Percentiles rank a stretch among this genome's conserved stretches.
phyloP scores from a whole-genome alignment of 2,888 invertebrate species.

The Dexiosoma caninum region DNA sequence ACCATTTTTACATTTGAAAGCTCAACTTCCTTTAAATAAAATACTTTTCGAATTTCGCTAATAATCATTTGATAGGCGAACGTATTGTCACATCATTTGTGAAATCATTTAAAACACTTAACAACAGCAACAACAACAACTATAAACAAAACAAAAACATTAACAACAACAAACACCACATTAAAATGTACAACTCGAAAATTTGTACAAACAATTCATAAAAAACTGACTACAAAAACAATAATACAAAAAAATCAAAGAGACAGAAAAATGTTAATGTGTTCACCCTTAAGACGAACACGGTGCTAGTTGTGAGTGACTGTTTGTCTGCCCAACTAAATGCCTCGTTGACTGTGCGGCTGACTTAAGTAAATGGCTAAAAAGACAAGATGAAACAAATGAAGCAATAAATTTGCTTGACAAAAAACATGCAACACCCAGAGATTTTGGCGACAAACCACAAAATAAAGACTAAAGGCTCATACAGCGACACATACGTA shows the following conservation, averaged over 20 bases:
- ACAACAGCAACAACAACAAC: constrained; percentile 28
- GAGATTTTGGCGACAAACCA: constrained; percentile 60
- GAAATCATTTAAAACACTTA: constrained; percentile 50
- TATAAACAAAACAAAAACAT: neutral
- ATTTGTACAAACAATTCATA: constrained; percentile 57
- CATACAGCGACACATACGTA: neutral
- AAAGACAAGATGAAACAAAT: constrained; percentile 69
- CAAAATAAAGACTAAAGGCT: constrained; percentile 44
- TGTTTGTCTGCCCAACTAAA: constrained; percentile 9
- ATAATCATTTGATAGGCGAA: neutral
- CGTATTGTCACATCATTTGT: constrained; percentile 43
- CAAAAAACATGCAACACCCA: constrained; percentile 71
- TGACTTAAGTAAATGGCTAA: constrained; percentile 39
- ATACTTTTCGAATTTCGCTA: neutral
- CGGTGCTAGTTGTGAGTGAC: constrained; percentile 19
- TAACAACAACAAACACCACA: constrained; percentile 28
- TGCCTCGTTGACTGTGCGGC: constrained; percentile 25
- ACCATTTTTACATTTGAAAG: no score
- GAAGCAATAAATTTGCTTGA: constrained; percentile 75
- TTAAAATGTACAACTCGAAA: constrained; percentile 53
- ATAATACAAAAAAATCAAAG: neutral
- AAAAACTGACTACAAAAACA: constrained; percentile 14
- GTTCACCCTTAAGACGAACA: constrained; percentile 47
- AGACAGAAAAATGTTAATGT: constrained; percentile 35
- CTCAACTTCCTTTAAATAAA: neutral